Base-by-base conservation (phyloP, 2,888 invertebrate genomes). In the Shargacucullia verbasci region DNA sequence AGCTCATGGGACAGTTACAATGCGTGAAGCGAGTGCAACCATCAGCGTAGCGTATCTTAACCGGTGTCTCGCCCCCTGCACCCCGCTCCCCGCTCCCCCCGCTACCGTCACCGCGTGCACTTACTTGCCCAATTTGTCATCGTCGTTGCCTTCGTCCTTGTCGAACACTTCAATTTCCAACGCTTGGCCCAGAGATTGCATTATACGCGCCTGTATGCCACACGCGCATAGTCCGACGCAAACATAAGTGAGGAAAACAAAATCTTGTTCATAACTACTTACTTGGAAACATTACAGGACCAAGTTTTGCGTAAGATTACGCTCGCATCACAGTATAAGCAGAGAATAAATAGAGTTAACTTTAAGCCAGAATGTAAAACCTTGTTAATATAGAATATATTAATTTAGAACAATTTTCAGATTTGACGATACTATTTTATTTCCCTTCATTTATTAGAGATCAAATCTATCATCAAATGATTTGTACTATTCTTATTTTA, bases 41-140 rank as follows among this genome's bases (percentile, higher is more conserved):
- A 60, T 56, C 56, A 72, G 67, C 73, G 50, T 63, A 61, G 65
- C 76, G 59, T 50, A 29, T 29, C 29, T 31, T 59, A 60, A 45
- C 65, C 58, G 45, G 37, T 46, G 39, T 38, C 56, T 31, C 25
- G 41, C 44, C 12, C 38, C 50, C 59, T 47, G 37, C 55, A 11
- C 40, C 49, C 33, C 20, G 11, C 10, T 0, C 12, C 33, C 47
- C 44, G 34, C 34, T 10, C 25, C 15, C 27, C 14, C 13, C n/a
- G 13, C 33, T 38, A 50, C 73, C 63, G 15, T 20, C 68, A 69
- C 73, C 72, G 65, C 76, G 77, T 68, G 70, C 80, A 90, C 96
- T 95, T 95, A 97, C 97, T 97, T 97, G 94, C 98, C 98, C 78
- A 98, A 95, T 81, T 95, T 95, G 92, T 98, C 98, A 94, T 99